Evolutionary conservation across 2,888 invertebrate species (phyloP).

Genomic region (Drosophila mayaguana): DNA sequence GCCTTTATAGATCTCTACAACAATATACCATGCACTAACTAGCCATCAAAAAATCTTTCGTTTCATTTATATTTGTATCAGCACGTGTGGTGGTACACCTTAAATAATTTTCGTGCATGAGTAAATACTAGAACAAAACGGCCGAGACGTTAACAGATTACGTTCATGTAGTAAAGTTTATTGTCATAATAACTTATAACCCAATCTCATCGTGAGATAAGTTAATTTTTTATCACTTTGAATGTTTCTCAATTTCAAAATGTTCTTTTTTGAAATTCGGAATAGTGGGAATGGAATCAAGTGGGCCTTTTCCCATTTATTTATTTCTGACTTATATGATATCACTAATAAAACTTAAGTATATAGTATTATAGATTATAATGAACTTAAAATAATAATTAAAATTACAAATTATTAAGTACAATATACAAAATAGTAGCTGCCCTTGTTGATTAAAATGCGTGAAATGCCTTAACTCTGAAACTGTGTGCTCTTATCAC

Average conservation of each 20-base stretch:
- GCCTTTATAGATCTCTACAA: constrained; percentile 18
- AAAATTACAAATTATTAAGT: too few species aligned
- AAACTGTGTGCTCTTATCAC: neutral
- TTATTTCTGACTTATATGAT: neutral
- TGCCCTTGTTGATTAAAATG: neutral
- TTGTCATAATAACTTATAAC: constrained; percentile 13
- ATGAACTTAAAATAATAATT: too few species aligned
- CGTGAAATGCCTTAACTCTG: neutral
- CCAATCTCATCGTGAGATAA: constrained; percentile 8
- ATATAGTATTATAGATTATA: neutral
- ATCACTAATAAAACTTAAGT: neutral
- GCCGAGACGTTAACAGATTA: neutral
- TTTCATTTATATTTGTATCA: constrained; percentile 23
- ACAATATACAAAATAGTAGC: neutral
- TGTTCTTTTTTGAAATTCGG: neutral
- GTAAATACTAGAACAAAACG: neutral
- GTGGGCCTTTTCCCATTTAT: neutral
- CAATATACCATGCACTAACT: neutral
- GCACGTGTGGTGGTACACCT: constrained; percentile 2
- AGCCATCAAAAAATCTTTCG: constrained; percentile 2
- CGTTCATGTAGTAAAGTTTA: constrained; percentile 13
- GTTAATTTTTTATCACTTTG: neutral
- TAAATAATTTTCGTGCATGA: neutral
- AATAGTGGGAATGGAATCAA: neutral
- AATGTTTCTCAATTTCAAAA: constrained; percentile 9